A percentile compares a stretch with the other conserved stretches of the same genome.
Evolutionary conservation across 2,797 vertebrate species (phyloP).

Genomic region (Leptatherina wallacei): DNA sequence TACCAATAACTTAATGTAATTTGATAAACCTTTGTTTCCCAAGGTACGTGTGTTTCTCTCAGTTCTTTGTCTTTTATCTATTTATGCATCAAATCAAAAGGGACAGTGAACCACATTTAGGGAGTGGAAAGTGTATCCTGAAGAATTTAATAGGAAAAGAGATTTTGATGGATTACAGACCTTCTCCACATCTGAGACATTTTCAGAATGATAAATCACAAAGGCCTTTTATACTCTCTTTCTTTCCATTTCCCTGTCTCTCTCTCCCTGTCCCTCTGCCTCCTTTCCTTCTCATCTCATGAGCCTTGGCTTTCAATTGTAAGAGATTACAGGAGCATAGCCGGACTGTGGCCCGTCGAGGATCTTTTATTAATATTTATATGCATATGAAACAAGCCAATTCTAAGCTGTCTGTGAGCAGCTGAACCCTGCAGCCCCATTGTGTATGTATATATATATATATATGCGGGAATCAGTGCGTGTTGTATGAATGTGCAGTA

Average conservation of each 20-base stretch:
- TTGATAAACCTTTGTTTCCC: slow-evolving; percentile 65
- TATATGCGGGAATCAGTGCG: slow-evolving; percentile 39
- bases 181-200: slow-evolving; percentile 85
- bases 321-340: slow-evolving; percentile 84
- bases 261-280: slow-evolving; percentile 53
- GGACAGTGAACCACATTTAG: slow-evolving; percentile 81
- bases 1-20: slow-evolving; percentile 53
- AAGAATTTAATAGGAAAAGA: slow-evolving; percentile 89
- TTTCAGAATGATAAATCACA: slow-evolving; percentile 87
- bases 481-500: slow-evolving; percentile 37
- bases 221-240: slow-evolving; percentile 76
- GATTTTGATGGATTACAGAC: slow-evolving; percentile 88
- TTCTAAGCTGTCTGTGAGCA: slow-evolving; percentile 73
- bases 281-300: slow-evolving; percentile 73
- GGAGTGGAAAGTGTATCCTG: slow-evolving; percentile 85
- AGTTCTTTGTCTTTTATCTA: slow-evolving; percentile 79
- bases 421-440: slow-evolving; percentile 65
- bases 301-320: slow-evolving; percentile 85
- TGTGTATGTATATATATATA: slow-evolving; percentile 45
- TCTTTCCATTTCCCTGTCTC: slow-evolving; percentile 53
- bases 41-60: slow-evolving; percentile 69
- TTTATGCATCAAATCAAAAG: slow-evolving; percentile 85
- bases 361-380: slow-evolving; percentile 87
- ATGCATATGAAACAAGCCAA: slow-evolving; percentile 84
- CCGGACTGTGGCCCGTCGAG: slow-evolving; percentile 77